A percentile compares a stretch with the other conserved stretches of the same genome.
Conservation (phyloP, 2,113 vertebrate species). For the Eretmochelys imbricata region DNA sequence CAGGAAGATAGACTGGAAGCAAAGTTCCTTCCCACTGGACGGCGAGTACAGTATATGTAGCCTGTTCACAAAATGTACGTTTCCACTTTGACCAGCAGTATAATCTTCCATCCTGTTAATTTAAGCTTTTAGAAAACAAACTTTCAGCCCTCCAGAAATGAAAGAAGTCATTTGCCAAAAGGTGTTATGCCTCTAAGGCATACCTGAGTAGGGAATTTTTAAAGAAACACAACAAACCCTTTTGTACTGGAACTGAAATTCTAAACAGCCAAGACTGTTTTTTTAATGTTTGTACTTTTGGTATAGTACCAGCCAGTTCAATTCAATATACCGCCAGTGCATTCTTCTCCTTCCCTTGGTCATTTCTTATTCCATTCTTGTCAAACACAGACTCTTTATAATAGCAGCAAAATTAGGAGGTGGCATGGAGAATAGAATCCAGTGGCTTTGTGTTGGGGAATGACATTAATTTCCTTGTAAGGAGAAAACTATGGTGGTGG, state of each 20-base stretch:
- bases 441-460: neutral
- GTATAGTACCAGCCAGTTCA: neutral
- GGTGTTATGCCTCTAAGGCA: neutral
- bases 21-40: neutral
- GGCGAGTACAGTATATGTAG: neutral
- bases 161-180: neutral
- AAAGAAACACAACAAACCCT: neutral
- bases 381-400: neutral
- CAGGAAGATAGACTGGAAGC: neutral
- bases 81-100: neutral
- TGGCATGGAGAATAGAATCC: neutral
- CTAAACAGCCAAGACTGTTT: neutral
- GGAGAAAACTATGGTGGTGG: neutral
- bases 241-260: neutral
- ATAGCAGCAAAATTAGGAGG: neutral
- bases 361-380: neutral
- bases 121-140: neutral
- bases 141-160: neutral
- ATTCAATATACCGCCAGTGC: neutral
- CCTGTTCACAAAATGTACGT: neutral
- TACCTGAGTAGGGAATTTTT: neutral
- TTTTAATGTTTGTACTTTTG: neutral
- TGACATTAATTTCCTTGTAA: neutral
- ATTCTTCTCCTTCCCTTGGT: neutral
- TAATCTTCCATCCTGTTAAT: accelerated